Evolutionary conservation across 2,888 invertebrate species (phyloP).

Genomic region (Drosophila sordidula): DNA sequence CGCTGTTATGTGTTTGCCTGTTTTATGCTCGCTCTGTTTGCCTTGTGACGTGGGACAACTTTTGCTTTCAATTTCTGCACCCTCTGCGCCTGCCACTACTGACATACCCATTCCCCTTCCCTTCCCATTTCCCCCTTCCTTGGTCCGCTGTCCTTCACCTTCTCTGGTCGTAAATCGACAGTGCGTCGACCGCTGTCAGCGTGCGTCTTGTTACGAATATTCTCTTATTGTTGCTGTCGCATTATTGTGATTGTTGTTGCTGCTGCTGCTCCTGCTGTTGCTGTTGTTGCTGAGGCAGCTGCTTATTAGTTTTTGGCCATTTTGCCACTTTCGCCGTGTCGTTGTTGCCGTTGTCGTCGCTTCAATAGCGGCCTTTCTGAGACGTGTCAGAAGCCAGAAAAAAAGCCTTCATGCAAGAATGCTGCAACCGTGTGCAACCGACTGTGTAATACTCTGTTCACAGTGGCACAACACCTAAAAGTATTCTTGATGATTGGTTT

Average conservation of each 20-base stretch:
- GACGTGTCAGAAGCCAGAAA: constrained; percentile 45
- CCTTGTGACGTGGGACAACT: constrained; percentile 24
- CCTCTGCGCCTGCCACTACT: background rate
- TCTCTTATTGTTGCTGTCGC: constrained; percentile 30
- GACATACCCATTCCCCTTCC: background rate
- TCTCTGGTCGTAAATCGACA: constrained; percentile 52
- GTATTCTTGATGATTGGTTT: background rate
- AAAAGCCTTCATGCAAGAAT: background rate
- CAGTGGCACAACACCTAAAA: background rate
- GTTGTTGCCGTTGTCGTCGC: constrained; percentile 24
- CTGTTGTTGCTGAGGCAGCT: constrained; percentile 33
- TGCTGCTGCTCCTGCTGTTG: constrained; percentile 18
- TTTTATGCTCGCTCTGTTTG: constrained; percentile 16
- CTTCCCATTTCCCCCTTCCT: background rate
- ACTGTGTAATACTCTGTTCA: background rate
- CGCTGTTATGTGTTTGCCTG: constrained; percentile 10
- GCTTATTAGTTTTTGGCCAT: constrained; percentile 68
- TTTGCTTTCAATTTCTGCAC: constrained; percentile 33
- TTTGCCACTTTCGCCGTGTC: constrained; percentile 26
- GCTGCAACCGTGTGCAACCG: background rate
- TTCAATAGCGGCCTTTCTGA: constrained; percentile 10
- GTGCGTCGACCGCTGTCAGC: constrained; percentile 71
- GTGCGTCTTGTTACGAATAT: constrained; percentile 39
- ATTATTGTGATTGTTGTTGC: constrained; percentile 31
- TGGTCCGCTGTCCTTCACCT: constrained; percentile 10